Evolutionary conservation across 2,797 vertebrate species (phyloP), one percentile per base, ranked within the genome.

Genomic region (Chiroxiphia lanceolata): DNA sequence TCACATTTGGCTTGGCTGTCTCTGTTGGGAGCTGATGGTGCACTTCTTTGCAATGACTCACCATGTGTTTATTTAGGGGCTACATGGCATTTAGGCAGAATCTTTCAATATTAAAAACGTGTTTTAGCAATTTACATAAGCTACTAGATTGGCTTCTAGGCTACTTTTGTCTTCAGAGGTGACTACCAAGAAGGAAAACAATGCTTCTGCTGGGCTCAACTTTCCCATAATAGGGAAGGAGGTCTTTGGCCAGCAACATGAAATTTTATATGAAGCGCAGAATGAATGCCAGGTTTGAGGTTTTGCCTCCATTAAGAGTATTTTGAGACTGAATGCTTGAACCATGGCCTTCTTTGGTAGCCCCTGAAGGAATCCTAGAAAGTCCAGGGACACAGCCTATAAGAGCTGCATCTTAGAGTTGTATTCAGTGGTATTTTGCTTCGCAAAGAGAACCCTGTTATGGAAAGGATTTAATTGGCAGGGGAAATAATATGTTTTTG

Each of bases 101-200:
- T 72, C 34, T 79, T 90, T 84, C 59, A 69, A 22, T 79, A 72
- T 91, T 50, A 75, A 76, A 85, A 69, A 72, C 78, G 51, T 44
- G 23, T 42, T n/a, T 71, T 87, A 29, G 42, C 68, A 70, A 59
- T 93, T 89, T 83, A 54, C 25, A 26, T 79, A 72, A 80, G 31
- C 7, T 63, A 25, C 67, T 94, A 42, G 27, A 59, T 59, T 75
- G 57, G 25, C 44, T 85, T 71, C 44, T 45, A 25, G 44, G 20
- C 34, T 89, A 31, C 60, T 90, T 92, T 57, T 81, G 45, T 86
- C 77, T 94, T 84, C 76, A 85, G 38, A 83, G n/a, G 54, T 92
- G 78, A 88, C 76, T 48, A 67, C 70, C 6, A 69, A 53, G 64
- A 75, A 68, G 36, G 26, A 68, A 93, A 86, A 86, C 74, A 71